Evolutionary conservation across 1,140 invertebrate genomes (phyloP), one percentile per base, ranked within the genome.

Genomic region (Lordiphosa collinella): DNA sequence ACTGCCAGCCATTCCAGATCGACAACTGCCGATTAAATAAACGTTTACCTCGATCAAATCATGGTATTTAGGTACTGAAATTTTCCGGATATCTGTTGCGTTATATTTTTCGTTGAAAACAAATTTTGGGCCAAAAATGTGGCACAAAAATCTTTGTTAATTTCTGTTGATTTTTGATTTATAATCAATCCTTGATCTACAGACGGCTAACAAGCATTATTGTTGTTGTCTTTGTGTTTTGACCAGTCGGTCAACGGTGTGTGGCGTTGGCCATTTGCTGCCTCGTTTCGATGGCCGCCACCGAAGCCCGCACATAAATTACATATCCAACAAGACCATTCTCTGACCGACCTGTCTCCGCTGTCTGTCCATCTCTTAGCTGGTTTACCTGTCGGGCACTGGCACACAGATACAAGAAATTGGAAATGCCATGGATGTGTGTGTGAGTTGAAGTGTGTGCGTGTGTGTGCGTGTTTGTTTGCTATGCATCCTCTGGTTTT

Each of bases 231-330:
- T 73, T 79, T 79, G 69, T 79, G 69, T 79, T 79, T 73, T 79
- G 76, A 82, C 75, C 75, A 80, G 75, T 80, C 71, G 76, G 71
- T 80, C 75, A 74, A 31, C 52, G 50, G 37, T 57, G 55, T 66
- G 63, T 53, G 52, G 59, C 53, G 73, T 63, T 59, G 74, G 40
- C 70, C 50, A 55, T 65, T 57, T 58, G 50, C 53, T 54, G 22
- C 40, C 61, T 46, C 50, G 59, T 37, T 49, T 70, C 57, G 74
- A 80, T 80, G 75, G 75, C 75, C 76, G 74, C 64, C 64, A 62
- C 48, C 57, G 47, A 32, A 57, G 58, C 31, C 31, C 64, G 68
- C 73, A 71, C 76, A 82, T 84, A 84, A 84, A 82, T 84, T 84
- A 84, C 62, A 63, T 18, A 41, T 47, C 32, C 44, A 68, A 54